Base-by-base conservation (phyloP, 2,888 invertebrate species). In the Dolichomitus sp. region DNA sequence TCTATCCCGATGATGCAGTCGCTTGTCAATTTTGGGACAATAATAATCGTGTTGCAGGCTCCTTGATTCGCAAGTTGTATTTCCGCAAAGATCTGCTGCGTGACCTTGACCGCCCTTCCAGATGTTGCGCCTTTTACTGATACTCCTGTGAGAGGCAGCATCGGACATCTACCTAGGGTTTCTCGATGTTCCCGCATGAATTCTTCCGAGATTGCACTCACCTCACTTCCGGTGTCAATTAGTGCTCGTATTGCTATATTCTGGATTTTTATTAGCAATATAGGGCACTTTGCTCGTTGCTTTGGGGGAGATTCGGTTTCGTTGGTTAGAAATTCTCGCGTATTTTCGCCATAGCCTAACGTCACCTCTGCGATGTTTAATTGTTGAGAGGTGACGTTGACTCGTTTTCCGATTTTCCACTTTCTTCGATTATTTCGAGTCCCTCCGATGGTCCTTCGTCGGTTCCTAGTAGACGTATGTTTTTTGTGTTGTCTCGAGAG, bases 341-440 rank as follows among this genome's bases (percentile, higher is more conserved):
- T 27, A 5, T 72, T 45, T 7, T 54, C 42, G 1, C 78, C 70
- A 37, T 50, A 72, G 11, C 65, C 65, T 1, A 78, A 33, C 70
- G 65, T 78, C 78, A 78, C 70, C 70, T 65, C 54, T n/a, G 45
- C 2, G 40, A 9, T 40, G 7, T 12, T 54, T 3, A 78, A 30
- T 0, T 4, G 5, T 7, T 12, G 12, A 4, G 30, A 63, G 77
- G 70, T 70, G 78, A 70, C 63, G 78, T n/a, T 1, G 1, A 17
- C n/a, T 52, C 52, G 77, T 77, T 77, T 77, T 42, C 77, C 77
- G 23, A 17, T 0, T 45, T 40, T 1, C 54, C 52, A 0, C 5
- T 1, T 2, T 23, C 37, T 1, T n/a, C 59, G 5, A 6, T 12
- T 3, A 27, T 0, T 14, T 42, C 45, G 45, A 45, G 27, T 7